Conservation (phyloP, 2,113 vertebrate species). For the Megaceryle maxima region DNA sequence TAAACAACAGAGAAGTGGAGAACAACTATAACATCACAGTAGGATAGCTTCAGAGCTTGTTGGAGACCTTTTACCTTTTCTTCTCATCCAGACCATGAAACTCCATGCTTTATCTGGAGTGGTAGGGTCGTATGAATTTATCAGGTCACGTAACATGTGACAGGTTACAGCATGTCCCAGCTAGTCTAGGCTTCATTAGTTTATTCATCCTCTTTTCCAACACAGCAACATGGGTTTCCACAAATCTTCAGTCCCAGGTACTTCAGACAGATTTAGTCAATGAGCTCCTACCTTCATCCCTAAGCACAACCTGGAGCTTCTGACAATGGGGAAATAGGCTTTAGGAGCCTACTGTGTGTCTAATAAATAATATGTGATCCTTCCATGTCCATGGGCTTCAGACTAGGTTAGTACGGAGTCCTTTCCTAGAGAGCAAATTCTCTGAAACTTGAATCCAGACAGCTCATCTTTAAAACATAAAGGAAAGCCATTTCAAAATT, state of each 20-base stretch:
- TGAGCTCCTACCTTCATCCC: background rate
- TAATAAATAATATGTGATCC: no score
- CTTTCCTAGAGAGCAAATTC: background rate
- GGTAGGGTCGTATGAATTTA: background rate
- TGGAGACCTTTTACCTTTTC: background rate
- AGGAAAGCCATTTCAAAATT: background rate
- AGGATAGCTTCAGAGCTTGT: background rate
- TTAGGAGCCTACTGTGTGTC: background rate
- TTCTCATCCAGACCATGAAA: background rate
- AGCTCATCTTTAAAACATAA: background rate
- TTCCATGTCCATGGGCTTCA: background rate
- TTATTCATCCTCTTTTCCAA: background rate
- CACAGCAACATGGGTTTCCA: background rate
- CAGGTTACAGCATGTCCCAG: background rate
- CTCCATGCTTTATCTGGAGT: background rate
- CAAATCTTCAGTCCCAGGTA: background rate
- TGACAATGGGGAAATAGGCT: background rate
- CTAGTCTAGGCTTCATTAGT: background rate
- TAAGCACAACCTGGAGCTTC: background rate
- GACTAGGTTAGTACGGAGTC: background rate
- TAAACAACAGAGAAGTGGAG: background rate
- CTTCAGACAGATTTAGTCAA: background rate
- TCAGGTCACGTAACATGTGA: background rate
- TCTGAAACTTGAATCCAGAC: background rate
- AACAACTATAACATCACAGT: background rate